Evolutionary conservation across 2,888 invertebrate genomes (phyloP), one percentile per base, ranked within the genome.

Genomic region (Tortricodes alternella): DNA sequence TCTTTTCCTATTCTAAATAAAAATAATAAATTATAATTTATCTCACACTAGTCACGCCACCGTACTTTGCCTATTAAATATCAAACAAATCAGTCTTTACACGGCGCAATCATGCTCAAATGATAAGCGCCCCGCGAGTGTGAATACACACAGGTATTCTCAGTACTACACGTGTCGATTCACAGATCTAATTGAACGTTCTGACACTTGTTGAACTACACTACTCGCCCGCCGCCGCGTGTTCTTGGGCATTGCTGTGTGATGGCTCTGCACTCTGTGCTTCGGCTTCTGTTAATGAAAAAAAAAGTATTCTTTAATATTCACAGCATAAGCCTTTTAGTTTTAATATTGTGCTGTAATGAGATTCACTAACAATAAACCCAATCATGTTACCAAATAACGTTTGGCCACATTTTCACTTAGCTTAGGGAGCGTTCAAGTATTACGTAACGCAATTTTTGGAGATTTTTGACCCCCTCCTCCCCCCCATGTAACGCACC

Each of bases 211-310:
- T 51, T 21, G 7, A 41, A 52, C 24, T 48, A 41, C 23, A 43
- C 43, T 75, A 71, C 62, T 74, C 79, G 9, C 66, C 70, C 6
- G 61, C 59, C 6, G 61, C 59, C 11, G 65, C 60, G 16, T 74
- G 71, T 29, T 80, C 87, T 46, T 83, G 76, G 5, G 89, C 85
- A 62, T 75, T 73, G 62, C 80, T 88, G 68, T 90, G 89, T n/a
- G 86, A 84, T 0, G 89, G 86, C 57, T 90, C 88, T 2, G 76
- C 68, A 38, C 63, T 68, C 61, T 84, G 84, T 24, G 78, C 78
- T 63, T 86, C 89, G 2, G 87, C 85, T 70, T 86, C 90, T 90
- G 74, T 38, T 68, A 79, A 73, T 37, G 67, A 65, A 59, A 49
- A 55, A 59, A 39, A 11, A 41, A 0, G 9, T 16, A 19, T n/a